Evolutionary conservation across 2,113 vertebrate species (phyloP), one percentile per base, ranked within the genome.

Genomic region (Trichechus manatus): DNA sequence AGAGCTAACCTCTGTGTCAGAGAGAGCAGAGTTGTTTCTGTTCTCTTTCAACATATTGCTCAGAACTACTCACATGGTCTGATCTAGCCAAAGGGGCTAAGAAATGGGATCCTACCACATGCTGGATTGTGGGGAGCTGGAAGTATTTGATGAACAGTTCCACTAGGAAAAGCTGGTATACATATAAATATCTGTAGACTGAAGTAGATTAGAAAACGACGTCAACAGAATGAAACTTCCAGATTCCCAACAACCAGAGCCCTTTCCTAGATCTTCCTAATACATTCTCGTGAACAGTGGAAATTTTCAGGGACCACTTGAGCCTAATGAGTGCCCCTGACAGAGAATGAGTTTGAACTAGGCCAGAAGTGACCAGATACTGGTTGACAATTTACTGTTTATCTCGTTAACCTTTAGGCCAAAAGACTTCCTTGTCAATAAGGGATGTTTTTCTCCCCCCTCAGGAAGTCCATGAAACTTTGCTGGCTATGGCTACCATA

Each of bases 131-230:
- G 44, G 81, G 90, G 80, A 36, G 13, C 17, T 70, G 20, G 74
- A 87, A 91, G 59, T 75, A 86, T n/a, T 56, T 80, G 23, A 53
- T 66, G 66, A 81, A 90, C 23, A 31, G 31, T 33, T 81, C 29
- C 36, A 91, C 44, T 68, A 27, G 66, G 44, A 91, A 93, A 91
- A 75, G 17, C 63, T 81, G 36, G 36, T 68, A 42, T 75, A 93
- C 42, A 94, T 91, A 75, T 33, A 87, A 94, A 66, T 87, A 87
- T 91, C 33, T 91, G 25, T 93, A 81, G 64, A 39, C 72, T 20
- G 64, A 29, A 29, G 19, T 56, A 66, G 70, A n/a, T 89, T 63
- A 85, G 39, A 74, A 87, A 47, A 90, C 56, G 77, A 36, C 39
- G 2, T 39, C 17, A 75, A 74, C 17, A 33, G 42, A 17, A 29